Evolutionary conservation across 1,140 invertebrate genomes (phyloP).

Genomic region (Copidosoma floridanum): DNA sequence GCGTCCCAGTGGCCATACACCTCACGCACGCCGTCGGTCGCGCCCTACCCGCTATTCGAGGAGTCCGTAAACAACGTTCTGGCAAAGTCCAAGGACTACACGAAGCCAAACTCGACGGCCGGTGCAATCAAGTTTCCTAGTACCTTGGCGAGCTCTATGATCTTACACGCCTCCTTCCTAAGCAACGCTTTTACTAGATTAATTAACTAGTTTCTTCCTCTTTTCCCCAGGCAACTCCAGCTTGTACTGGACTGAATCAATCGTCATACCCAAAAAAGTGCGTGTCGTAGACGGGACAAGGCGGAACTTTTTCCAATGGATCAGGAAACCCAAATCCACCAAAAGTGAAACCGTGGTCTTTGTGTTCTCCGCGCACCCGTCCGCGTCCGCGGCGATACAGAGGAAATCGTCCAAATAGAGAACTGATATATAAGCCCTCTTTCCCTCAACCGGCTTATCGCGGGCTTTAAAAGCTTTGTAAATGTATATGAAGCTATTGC

Average conservation of each 20-base stretch:
- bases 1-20: conserved; percentile 32
- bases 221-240: not conserved
- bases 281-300: not conserved
- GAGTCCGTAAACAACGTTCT: conserved; percentile 32
- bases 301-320: conserved; percentile 6
- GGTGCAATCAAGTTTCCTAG: not conserved
- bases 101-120: not conserved
- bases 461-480: conserved; percentile 4
- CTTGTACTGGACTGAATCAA: conserved; percentile 2
- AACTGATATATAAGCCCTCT: not conserved
- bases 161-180: conserved; percentile 5
- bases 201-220: not conserved
- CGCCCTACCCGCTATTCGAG: conserved; percentile 32
- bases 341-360: not conserved
- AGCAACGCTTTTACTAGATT: not conserved
- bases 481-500: conserved; percentile 5
- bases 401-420: conserved; percentile 9
- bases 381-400: not conserved
- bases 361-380: not conserved
- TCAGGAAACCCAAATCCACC: conserved; percentile 4
- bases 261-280: conserved; percentile 15
- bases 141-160: not conserved
- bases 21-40: conserved; percentile 14
- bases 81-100: conserved; percentile 3
- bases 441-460: not conserved